phyloP scores from a whole-genome alignment of 2,113 vertebrate species.

The Telmatochromis sp. region DNA sequence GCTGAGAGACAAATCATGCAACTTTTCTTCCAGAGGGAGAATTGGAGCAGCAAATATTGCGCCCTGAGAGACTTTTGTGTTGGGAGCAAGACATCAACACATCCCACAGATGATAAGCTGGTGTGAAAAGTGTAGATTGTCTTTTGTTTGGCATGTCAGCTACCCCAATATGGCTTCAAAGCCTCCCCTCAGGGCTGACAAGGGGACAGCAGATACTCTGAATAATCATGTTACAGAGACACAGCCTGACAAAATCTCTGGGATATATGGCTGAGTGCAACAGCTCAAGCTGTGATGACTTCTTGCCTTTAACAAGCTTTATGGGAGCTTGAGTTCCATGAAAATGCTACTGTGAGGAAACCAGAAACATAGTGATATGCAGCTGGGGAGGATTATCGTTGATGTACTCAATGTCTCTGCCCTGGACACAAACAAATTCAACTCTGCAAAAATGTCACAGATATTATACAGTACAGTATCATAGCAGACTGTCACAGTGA shows the following conservation, averaged over 20 bases:
- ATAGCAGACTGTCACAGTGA: background rate
- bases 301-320: background rate
- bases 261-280: background rate
- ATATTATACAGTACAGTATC: background rate
- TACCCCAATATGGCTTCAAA: slow-evolving; percentile 3
- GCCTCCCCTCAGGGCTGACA: background rate
- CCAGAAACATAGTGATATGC: background rate
- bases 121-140: slow-evolving; percentile 10
- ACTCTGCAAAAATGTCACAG: background rate
- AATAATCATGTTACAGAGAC: slow-evolving; percentile 35
- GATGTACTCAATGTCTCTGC: background rate
- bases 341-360: background rate
- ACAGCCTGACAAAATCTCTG: background rate
- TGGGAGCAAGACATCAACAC: background rate
- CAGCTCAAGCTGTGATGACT: background rate
- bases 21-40: background rate
- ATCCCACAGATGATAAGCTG: slow-evolving; percentile 9
- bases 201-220: slow-evolving; percentile 21
- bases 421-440: background rate
- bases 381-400: slow-evolving; percentile 5
- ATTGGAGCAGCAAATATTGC: slow-evolving; percentile 19
- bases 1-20: background rate
- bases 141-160: slow-evolving; percentile 19
- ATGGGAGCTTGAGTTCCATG: background rate
- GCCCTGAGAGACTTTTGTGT: background rate